Percentiles rank a stretch among this genome's conserved stretches.
Conservation (phyloP, 2,113 vertebrate genomes). For the Macaca nemestrina region DNA sequence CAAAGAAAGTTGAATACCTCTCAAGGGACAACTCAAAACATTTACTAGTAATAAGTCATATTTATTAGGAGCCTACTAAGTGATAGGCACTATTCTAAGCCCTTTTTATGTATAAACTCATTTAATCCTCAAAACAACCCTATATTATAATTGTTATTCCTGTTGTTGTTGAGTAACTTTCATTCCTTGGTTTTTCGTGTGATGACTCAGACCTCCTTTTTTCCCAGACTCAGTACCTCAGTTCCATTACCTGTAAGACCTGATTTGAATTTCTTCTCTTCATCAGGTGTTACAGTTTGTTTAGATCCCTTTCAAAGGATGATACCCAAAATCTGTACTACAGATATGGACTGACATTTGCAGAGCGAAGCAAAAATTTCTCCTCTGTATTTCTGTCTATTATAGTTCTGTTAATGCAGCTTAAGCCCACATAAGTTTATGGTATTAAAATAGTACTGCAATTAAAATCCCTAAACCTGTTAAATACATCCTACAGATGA, state of each 20-base stretch:
- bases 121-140: not conserved
- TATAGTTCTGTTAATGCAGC: constrained; percentile 10
- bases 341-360: not conserved
- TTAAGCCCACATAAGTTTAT: not conserved
- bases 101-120: not conserved
- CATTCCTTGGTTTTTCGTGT: not conserved
- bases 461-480: constrained; percentile 18
- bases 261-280: constrained; percentile 23
- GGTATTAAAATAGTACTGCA: constrained; percentile 37
- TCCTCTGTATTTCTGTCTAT: not conserved
- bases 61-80: not conserved
- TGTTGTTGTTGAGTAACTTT: not conserved
- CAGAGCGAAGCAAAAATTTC: constrained; percentile 25
- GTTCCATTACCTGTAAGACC: not conserved
- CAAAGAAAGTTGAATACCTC: not conserved
- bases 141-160: not conserved
- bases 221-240: not conserved
- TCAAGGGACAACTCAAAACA: not conserved
- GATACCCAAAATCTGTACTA: not conserved
- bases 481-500: not conserved
- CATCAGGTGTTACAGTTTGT: not conserved
- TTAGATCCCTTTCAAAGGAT: not conserved
- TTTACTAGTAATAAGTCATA: not conserved
- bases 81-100: not conserved
- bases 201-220: not conserved